Percentiles rank a stretch among this genome's conserved stretches.
Conservation (phyloP, 2,888 invertebrate genomes). For the Hemistola chrysoprasaria region DNA sequence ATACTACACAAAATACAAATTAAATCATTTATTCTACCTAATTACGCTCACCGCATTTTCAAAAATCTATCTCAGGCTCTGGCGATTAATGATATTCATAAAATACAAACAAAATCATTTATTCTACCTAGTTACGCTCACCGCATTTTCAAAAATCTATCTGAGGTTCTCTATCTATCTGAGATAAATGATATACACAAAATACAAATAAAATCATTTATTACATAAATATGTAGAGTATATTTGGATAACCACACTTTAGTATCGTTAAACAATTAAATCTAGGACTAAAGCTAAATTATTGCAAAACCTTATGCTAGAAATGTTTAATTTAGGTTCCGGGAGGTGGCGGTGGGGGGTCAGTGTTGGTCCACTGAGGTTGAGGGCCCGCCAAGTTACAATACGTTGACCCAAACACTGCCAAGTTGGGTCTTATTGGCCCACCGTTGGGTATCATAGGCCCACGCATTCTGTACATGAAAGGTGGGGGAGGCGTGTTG, state of each 20-base stretch:
- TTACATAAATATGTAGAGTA: conserved; percentile 72
- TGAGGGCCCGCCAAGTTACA: conserved; percentile 46
- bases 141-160: no score
- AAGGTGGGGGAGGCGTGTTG: conserved; percentile 34
- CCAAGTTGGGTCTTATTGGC: conserved; percentile 45
- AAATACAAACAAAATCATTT: no score
- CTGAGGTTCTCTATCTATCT: no score
- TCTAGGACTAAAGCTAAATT: conserved; percentile 27
- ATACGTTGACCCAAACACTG: conserved; percentile 52
- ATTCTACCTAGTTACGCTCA: no score
- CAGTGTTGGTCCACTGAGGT: conserved; percentile 57
- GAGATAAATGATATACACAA: conserved; percentile 28
- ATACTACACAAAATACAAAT: no score
- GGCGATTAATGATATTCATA: conserved; percentile 23
- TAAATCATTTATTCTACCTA: no score
- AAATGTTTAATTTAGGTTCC: conserved; percentile 54
- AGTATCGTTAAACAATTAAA: conserved; percentile 61
- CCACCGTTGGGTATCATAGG: conserved; percentile 36
- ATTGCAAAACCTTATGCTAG: conserved; percentile 32
- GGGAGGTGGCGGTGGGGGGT: conserved; percentile 68
- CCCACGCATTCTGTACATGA: conserved; percentile 45
- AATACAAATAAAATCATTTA: conserved; percentile 62
- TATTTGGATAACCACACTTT: conserved; percentile 78
- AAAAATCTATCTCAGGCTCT: no score
- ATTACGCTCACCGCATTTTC: no score